These are phyloP conservation scores for Capricornis sumatraensis DNA, from an alignment of 2,113 vertebrate species.

Conservation along the genomic window DNA sequence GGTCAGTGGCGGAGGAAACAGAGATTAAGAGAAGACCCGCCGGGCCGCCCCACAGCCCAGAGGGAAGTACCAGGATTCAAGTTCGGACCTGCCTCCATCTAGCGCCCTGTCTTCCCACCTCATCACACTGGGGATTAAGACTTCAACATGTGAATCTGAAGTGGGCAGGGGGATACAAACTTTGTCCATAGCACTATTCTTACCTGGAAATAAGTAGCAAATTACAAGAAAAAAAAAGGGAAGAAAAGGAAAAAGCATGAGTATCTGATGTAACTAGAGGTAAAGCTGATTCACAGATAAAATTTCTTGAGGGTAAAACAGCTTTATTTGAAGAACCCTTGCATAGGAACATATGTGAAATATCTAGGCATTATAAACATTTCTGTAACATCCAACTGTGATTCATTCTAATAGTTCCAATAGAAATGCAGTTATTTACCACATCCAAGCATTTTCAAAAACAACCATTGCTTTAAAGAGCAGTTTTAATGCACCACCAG, in stretches of 20 bases:
- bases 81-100: not conserved
- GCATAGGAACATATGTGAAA: constrained; percentile 31
- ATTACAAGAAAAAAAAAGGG: not conserved
- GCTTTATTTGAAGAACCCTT: not conserved
- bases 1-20: not conserved
- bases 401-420: constrained; percentile 48
- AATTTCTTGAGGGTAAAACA: not conserved
- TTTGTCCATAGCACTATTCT: not conserved
- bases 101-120: not conserved
- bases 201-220: not conserved
- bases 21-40: not conserved
- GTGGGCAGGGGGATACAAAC: not conserved
- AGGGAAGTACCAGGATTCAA: not conserved
- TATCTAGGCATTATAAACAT: constrained; percentile 17
- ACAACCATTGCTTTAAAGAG: not conserved
- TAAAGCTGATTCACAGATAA: constrained; percentile 11
- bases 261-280: not conserved
- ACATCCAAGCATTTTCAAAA: constrained; percentile 36
- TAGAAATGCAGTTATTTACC: constrained; percentile 38
- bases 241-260: not conserved
- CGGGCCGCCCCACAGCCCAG: not conserved
- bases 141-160: not conserved
- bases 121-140: not conserved
- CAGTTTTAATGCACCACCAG: constrained; percentile 22
- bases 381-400: constrained; percentile 50